A percentile compares a stretch with the other conserved stretches of the same genome.
These are phyloP conservation scores for Ara ararauna DNA, from an alignment of 2,797 vertebrate genomes.

Conservation along the genomic window DNA sequence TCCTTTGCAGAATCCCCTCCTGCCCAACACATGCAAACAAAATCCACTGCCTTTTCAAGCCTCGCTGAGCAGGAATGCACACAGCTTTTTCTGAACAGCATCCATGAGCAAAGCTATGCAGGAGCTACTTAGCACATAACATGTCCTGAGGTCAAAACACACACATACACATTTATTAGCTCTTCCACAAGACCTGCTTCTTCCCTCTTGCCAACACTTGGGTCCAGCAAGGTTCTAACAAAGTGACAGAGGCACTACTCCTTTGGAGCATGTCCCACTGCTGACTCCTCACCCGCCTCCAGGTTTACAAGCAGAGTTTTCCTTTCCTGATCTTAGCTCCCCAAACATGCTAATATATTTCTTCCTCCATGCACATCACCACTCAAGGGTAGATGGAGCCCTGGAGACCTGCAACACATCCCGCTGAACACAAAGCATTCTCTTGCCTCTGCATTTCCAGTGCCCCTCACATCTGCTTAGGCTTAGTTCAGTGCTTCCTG, in stretches of 20 bases:
- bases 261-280: background rate
- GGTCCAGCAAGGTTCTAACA: background rate
- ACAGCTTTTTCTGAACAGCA: background rate
- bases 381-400: background rate
- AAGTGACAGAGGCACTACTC: background rate
- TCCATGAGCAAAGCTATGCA: background rate
- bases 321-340: background rate
- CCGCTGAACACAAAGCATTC: background rate
- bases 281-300: background rate
- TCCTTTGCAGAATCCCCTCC: background rate
- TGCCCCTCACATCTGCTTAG: background rate
- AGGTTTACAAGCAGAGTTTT: background rate
- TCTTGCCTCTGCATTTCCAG: background rate
- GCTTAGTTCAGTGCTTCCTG: background rate
- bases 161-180: background rate
- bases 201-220: background rate
- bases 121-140: background rate
- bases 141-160: background rate
- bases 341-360: background rate
- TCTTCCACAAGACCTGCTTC: background rate
- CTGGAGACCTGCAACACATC: background rate
- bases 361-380: background rate
- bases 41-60: conserved; percentile 8
- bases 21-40: background rate
- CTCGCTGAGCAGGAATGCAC: background rate